Evolutionary conservation across 92 coral and sea anemone genomes (phyloP), one percentile per base, ranked within the genome.

Genomic region (Metridium senile): DNA sequence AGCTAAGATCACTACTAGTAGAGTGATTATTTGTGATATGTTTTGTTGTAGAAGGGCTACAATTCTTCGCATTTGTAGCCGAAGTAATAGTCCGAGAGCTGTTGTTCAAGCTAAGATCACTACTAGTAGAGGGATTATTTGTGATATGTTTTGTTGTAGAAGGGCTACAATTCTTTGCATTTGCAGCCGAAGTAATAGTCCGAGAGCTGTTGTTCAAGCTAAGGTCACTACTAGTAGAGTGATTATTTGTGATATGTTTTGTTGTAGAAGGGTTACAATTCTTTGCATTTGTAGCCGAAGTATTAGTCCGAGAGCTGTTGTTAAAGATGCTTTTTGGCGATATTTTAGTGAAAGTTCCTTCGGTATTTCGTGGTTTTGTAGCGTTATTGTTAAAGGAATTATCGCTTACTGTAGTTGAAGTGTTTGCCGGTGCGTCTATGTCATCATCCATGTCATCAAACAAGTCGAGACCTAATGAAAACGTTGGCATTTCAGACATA

Each of bases 401-500:
- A n/a, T n/a, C n/a, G n/a, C n/a, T n/a, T n/a, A 4, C 22, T 2
- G 26, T 30, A 13, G 67, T 33, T 30, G 66, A 52, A 27, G 47
- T 72, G 7, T 59, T n/a, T 32, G 21, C 21, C 21, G 17, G 31
- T 33, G 28, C 54, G 26, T 11, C 72, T 0, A 35, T 39, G 56
- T 43, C 29, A 1, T n/a, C 33, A 54, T 39, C 32, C 11, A 20
- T 17, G 39, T 74, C 58, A 16, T 58, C 82, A 67, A 83, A 70
- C 57, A 84, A 78, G 71, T 86, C 90, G 53, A 86, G 77, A 18
- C 85, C 90, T 43, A 89, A 63, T 2, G 98, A 80, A 73, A 85
- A 89, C 23, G 83, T 81, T 46, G 94, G 98, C 57, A 89, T 56
- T 33, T 88, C 89, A 51, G 78, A 76, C 58, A 93, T 81, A 16